Evolutionary conservation across 2,888 invertebrate genomes (phyloP), one percentile per base, ranked within the genome.

Genomic region (Temnothorax ravouxi): DNA sequence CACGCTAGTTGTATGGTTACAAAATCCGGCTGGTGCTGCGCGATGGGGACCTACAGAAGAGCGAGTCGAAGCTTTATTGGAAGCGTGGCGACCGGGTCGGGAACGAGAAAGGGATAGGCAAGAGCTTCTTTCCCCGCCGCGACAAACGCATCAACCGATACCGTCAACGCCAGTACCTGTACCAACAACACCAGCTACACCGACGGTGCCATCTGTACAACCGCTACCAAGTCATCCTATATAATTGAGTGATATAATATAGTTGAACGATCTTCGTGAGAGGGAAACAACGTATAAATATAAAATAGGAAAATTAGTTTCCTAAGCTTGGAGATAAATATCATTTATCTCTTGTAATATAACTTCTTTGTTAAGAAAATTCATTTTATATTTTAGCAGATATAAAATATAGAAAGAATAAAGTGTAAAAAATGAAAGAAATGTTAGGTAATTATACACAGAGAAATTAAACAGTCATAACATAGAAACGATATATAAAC

Each of bases 1-100:
- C 72, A 99, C 99, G 1, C 96, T 99, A 91, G 98, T 99, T 76
- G 97, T 99, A 84, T 99, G 99, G 98, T 96, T 99, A 89, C 99
- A 99, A 96, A 99, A 99, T 95, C 97, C 98, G 89, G 97, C 98
- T 0, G 99, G 99, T 2, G 97, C 97, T 95, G 97, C 97, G 71
- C 97, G 97, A 89, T 99, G 99, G 99, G 98, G 98, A 62, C 99
- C 99, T 80, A 98, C 98, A 3, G 98, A 99, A 92, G 98, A 98
- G 92, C 96, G 98, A 88, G 98, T 99, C 6, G 98, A 98, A 95
- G 97, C 98, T 6, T 95, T 98, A 72, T 95, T 98, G 82, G 98
- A 98, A 95, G 98, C 98, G 25, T 99, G 98, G 96, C 95, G 98
- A 91, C 98, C 98, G 75, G 97, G 97, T 3, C 95, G 97, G 50